Percentiles rank a stretch among this genome's conserved stretches.
Conservation (phyloP, 2,797 vertebrate genomes). For the Bradypus variegatus region DNA sequence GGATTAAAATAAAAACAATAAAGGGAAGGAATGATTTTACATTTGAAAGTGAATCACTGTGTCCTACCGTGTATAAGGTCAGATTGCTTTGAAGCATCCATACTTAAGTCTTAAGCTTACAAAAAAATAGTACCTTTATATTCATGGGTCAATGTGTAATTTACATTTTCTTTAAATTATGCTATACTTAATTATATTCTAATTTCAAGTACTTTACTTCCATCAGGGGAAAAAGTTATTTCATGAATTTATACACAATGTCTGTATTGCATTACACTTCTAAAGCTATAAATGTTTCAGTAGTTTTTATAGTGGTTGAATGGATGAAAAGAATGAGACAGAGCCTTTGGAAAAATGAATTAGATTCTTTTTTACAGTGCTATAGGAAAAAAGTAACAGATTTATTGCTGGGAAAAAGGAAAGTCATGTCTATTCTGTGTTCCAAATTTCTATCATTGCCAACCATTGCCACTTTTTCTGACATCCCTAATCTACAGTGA, state of each 20-base stretch:
- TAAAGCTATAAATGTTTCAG: background rate
- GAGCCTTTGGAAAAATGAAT: background rate
- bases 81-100: conserved; percentile 32
- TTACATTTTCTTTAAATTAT: background rate
- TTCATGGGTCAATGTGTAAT: conserved; percentile 34
- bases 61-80: background rate
- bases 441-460: conserved; percentile 46
- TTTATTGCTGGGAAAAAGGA: conserved; percentile 57
- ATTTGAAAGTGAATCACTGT: conserved; percentile 27
- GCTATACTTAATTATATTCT: background rate
- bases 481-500: too few relatives aligned
- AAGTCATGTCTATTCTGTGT: conserved; percentile 51
- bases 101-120: conserved; percentile 39
- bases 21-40: conserved; percentile 56
- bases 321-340: conserved; percentile 27
- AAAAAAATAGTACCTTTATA: background rate
- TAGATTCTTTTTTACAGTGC: background rate
- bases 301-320: background rate
- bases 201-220: background rate
- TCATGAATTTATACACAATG: conserved; percentile 1
- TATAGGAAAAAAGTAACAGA: conserved; percentile 14
- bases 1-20: background rate
- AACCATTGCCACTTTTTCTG: background rate
- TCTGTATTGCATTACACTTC: background rate
- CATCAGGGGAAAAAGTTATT: background rate